phyloP scores from a whole-genome alignment of 2,888 invertebrate species.

The Calliphora vomitoria region DNA sequence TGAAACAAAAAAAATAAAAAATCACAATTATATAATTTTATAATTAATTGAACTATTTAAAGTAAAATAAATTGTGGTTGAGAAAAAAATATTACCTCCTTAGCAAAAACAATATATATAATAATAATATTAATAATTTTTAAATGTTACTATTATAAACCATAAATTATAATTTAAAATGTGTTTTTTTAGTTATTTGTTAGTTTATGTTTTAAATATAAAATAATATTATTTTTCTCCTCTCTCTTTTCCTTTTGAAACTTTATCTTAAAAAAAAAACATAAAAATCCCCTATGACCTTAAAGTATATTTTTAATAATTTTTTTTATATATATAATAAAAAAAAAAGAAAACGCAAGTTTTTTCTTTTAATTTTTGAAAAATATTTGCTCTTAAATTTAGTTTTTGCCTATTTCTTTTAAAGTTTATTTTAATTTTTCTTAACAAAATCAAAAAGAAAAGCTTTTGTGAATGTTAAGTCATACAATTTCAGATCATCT shows the following conservation, averaged over 20 bases:
- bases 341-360: conserved; percentile 75
- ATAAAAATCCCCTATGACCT: not conserved
- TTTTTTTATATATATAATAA: not conserved
- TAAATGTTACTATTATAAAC: conserved; percentile 68
- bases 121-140: conserved; percentile 56
- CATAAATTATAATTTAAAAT: conserved; percentile 64
- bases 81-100: conserved; percentile 82
- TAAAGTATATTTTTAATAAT: too few relatives aligned
- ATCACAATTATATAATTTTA: conserved; percentile 21
- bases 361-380: conserved; percentile 77
- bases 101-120: conserved; percentile 79
- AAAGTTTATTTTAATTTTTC: conserved; percentile 27
- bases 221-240: conserved; percentile 41
- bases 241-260: not conserved
- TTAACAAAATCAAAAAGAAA: conserved; percentile 49
- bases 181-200: conserved; percentile 68
- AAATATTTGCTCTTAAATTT: conserved; percentile 71
- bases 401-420: conserved; percentile 25
- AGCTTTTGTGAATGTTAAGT: conserved; percentile 76
- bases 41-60: not conserved
- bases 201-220: conserved; percentile 69
- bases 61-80: conserved; percentile 44
- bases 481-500: conserved; percentile 87
- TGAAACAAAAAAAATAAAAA: conserved; percentile 60
- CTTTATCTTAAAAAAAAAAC: not conserved